A percentile compares a stretch with the other conserved stretches of the same genome.
Evolutionary conservation across 2,888 invertebrate species (phyloP).

Genomic region (Eupeodes luniger): DNA sequence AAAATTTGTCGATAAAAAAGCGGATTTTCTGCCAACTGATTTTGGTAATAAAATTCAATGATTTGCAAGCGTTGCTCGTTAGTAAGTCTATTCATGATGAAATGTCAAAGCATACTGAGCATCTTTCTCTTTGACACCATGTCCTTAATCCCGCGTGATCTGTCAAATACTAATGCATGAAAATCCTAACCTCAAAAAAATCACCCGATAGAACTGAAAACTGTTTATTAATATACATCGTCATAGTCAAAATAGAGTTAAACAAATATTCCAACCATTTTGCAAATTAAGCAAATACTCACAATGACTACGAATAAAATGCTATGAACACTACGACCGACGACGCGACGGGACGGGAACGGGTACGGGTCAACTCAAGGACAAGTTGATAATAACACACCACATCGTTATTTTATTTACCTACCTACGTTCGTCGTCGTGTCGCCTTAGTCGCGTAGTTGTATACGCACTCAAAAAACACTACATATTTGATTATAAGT

Average conservation of each 20-base stretch:
- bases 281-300: slow-evolving; percentile 19
- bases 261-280: slow-evolving; percentile 22
- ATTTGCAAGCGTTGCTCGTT: too few species aligned
- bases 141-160: too few species aligned
- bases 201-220: background rate
- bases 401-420: background rate
- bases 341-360: background rate
- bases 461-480: slow-evolving; percentile 21
- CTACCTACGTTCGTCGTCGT: background rate
- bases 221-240: slow-evolving; percentile 16
- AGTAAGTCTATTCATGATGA: too few species aligned
- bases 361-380: slow-evolving; percentile 35
- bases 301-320: background rate
- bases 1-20: too few species aligned
- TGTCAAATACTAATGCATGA: too few species aligned
- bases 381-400: slow-evolving; percentile 49
- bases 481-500: slow-evolving; percentile 6
- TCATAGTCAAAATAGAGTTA: slow-evolving; percentile 3
- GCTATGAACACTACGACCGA: too few species aligned
- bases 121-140: too few species aligned
- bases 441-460: too few species aligned
- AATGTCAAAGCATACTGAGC: too few species aligned
- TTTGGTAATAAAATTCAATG: too few species aligned
- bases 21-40: too few species aligned
- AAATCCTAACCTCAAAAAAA: too few species aligned